Evolutionary conservation across 2,888 invertebrate genomes (phyloP).

Genomic region (Dexiosoma caninum): DNA sequence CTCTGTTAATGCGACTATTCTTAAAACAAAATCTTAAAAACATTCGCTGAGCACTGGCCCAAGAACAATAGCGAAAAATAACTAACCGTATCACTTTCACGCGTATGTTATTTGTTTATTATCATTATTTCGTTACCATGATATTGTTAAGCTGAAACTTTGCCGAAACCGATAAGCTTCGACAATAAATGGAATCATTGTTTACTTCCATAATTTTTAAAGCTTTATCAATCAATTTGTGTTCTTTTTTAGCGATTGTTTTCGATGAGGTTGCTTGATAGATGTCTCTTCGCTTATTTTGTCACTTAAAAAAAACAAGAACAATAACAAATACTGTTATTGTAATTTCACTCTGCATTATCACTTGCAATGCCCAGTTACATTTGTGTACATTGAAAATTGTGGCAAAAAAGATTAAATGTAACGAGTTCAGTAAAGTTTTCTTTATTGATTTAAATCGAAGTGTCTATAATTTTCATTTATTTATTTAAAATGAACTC

Average conservation of each 20-base stretch:
- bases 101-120: slow-evolving; percentile 23
- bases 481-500: neutral
- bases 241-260: neutral
- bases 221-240: slow-evolving; percentile 39
- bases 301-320: neutral
- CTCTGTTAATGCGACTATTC: too few relatives aligned
- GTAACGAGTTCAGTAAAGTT: slow-evolving; percentile 41
- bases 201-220: neutral
- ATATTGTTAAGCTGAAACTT: slow-evolving; percentile 32
- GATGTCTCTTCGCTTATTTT: neutral
- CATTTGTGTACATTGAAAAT: neutral
- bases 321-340: neutral
- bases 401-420: neutral
- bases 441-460: slow-evolving; percentile 49
- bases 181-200: neutral
- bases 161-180: slow-evolving; percentile 33
- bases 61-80: too few relatives aligned
- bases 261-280: neutral
- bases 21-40: too few relatives aligned
- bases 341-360: neutral
- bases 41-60: too few relatives aligned
- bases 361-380: neutral
- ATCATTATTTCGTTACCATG: slow-evolving; percentile 34
- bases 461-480: slow-evolving; percentile 28
- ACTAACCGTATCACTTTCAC: neutral